Evolutionary conservation across 2,888 invertebrate species (phyloP).

Genomic region (Phyto melanocephala): DNA sequence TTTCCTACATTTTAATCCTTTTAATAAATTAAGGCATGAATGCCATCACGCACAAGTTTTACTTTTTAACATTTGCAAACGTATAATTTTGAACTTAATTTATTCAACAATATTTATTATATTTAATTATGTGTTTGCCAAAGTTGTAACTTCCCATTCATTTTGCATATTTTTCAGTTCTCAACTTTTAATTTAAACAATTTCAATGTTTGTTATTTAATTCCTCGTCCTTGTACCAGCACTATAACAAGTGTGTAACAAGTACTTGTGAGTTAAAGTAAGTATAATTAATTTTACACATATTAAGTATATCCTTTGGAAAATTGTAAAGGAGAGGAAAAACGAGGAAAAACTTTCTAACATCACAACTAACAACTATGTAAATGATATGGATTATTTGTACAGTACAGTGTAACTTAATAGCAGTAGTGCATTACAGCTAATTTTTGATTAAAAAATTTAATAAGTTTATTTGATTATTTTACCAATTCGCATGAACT

Average conservation of each 20-base stretch:
- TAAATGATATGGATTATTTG: background rate
- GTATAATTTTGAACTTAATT: no score
- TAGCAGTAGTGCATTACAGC: background rate
- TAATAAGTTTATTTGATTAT: background rate
- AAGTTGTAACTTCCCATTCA: constrained; percentile 1
- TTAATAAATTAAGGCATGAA: no score
- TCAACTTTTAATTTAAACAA: background rate
- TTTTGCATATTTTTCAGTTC: background rate
- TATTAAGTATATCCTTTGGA: constrained; percentile 22
- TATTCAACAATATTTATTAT: no score
- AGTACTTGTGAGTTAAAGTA: background rate
- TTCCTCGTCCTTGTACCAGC: background rate
- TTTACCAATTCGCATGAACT: no score
- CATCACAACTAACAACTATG: background rate
- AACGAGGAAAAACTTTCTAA: background rate
- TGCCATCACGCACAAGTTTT: no score
- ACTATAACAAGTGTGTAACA: background rate
- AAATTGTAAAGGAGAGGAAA: background rate
- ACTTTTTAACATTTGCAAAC: no score
- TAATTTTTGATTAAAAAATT: background rate
- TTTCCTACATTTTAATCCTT: no score
- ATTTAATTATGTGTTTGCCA: constrained; percentile 1
- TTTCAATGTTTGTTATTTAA: background rate
- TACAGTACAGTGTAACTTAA: background rate
- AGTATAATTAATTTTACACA: constrained; percentile 26